Evolutionary conservation across 1,140 invertebrate species (phyloP).

Genomic region (Hydropsyche tenuis): DNA sequence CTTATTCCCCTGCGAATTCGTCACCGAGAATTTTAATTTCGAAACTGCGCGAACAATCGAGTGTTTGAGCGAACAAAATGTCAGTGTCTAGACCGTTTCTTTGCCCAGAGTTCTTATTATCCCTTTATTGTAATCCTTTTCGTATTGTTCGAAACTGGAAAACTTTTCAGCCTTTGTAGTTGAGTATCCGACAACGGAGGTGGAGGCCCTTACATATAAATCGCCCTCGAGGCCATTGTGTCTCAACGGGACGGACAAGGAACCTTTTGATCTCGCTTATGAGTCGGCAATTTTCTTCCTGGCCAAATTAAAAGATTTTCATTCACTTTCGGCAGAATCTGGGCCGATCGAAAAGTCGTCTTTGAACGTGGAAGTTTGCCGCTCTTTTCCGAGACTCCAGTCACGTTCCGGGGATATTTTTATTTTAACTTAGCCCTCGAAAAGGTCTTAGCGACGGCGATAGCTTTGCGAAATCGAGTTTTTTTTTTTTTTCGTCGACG

Average conservation of each 20-base stretch:
- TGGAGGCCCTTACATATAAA: constrained; percentile 9
- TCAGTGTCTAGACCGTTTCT: constrained; percentile 22
- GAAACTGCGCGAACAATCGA: not conserved
- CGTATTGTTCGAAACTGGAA: constrained; percentile 20
- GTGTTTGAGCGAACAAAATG: not conserved
- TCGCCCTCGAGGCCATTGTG: constrained; percentile 8
- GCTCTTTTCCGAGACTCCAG: no score
- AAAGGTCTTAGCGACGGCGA: no score
- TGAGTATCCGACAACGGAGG: not conserved
- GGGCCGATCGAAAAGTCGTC: no score
- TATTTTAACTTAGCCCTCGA: no score
- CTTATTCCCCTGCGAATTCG: not conserved
- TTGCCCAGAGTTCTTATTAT: constrained; percentile 9
- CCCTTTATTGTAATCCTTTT: constrained; percentile 27
- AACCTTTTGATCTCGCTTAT: constrained; percentile 20
- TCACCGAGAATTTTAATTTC: constrained; percentile 12
- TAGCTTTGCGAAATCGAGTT: no score
- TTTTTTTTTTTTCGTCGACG: no score
- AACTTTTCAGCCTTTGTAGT: constrained; percentile 12
- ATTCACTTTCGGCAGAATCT: no score
- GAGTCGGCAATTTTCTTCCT: constrained; percentile 18
- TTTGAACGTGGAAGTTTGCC: no score
- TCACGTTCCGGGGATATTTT: no score
- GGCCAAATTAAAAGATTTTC: constrained; percentile 10
- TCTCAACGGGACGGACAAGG: not conserved